phyloP scores from a whole-genome alignment of 2,888 invertebrate species.

The Macropis europaea region DNA sequence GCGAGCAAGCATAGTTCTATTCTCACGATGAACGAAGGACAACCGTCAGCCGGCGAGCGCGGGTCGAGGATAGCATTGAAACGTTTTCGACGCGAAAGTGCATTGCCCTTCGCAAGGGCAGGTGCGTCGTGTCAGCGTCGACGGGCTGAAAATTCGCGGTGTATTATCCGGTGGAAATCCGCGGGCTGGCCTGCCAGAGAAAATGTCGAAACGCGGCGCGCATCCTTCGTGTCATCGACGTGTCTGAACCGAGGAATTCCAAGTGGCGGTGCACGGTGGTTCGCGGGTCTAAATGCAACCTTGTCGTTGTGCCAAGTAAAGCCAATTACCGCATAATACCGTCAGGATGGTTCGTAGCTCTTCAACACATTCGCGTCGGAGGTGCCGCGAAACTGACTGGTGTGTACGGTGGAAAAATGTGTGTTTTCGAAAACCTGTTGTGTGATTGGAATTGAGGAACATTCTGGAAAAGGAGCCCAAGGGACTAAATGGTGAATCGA shows the following conservation, averaged over 20 bases:
- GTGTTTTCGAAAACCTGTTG: no score
- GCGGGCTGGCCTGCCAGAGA: not conserved
- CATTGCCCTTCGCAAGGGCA: not conserved
- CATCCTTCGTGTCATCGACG: not conserved
- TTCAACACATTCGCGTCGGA: constrained; percentile 3
- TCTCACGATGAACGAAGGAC: no score
- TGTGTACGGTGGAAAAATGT: no score
- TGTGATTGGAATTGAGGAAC: no score
- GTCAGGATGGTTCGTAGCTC: constrained; percentile 24
- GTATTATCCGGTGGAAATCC: not conserved
- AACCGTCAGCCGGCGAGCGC: no score
- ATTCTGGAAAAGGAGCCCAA: no score
- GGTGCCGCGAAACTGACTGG: no score
- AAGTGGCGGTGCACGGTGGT: constrained; percentile 24
- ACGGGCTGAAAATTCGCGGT: constrained; percentile 25
- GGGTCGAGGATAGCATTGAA: no score
- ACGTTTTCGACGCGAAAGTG: not conserved
- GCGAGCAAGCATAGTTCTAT: no score
- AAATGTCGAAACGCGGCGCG: constrained; percentile 5
- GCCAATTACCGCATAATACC: constrained; percentile 57
- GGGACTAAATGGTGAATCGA: no score
- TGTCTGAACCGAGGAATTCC: constrained; percentile 13
- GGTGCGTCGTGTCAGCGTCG: constrained; percentile 8
- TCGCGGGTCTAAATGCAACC: constrained; percentile 38
- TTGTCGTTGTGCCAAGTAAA: constrained; percentile 54